These are phyloP conservation scores for Mustela lutreola DNA, from an alignment of 2,113 vertebrate genomes.

Conservation along the genomic window DNA sequence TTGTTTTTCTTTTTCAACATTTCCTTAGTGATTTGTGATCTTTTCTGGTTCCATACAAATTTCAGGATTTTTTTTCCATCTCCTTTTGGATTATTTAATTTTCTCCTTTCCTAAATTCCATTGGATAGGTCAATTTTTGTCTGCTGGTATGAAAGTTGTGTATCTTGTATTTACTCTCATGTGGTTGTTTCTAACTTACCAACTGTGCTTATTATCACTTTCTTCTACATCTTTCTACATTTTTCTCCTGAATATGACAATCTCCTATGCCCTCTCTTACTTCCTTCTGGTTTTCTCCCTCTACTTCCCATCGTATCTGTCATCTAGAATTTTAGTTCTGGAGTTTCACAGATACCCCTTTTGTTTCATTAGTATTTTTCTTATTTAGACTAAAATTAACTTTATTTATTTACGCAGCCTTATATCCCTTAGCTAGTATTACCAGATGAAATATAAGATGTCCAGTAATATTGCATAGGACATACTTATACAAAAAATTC, in stretches of 20 bases:
- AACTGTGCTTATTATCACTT: background rate
- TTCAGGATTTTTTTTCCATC: too few species aligned
- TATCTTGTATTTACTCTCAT: background rate
- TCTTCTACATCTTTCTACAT: background rate
- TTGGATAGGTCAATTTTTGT: background rate
- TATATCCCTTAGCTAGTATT: background rate
- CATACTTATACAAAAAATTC: background rate
- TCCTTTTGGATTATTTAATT: constrained; percentile 5
- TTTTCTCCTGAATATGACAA: background rate
- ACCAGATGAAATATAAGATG: background rate
- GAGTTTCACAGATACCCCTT: background rate
- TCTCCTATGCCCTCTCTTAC: background rate
- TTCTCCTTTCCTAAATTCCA: background rate
- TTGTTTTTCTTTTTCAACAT: too few species aligned
- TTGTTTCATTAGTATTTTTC: background rate
- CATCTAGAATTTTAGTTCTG: background rate
- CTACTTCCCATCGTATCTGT: background rate
- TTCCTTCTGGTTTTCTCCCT: background rate
- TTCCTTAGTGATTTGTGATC: too few species aligned
- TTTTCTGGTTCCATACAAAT: too few species aligned
- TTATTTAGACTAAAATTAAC: background rate
- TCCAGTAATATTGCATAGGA: background rate
- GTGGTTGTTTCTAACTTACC: background rate
- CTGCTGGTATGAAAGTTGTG: background rate
- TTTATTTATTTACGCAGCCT: background rate